phyloP scores from a whole-genome alignment of 2,113 vertebrate species.

The Diglossa brunneiventris region DNA sequence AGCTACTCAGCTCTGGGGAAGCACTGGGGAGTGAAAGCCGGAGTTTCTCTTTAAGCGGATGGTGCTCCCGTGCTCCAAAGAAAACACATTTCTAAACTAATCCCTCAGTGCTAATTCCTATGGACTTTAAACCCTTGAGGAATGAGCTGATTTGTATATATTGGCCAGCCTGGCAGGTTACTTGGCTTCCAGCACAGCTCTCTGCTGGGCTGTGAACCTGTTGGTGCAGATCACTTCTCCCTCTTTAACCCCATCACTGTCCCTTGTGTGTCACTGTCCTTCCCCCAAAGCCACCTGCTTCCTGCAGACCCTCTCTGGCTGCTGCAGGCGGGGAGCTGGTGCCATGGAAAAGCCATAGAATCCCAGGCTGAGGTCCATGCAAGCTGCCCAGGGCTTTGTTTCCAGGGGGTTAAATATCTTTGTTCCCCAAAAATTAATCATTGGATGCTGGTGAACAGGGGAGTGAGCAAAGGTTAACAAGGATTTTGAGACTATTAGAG shows the following conservation, averaged over 20 bases:
- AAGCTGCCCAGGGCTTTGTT: background rate
- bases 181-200: background rate
- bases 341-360: background rate
- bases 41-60: background rate
- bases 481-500: background rate
- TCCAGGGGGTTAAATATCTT: background rate
- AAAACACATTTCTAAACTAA: slow-evolving; percentile 41
- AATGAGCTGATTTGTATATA: slow-evolving; percentile 43
- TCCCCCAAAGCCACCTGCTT: background rate
- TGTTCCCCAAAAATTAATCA: background rate
- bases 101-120: slow-evolving; percentile 39
- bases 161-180: slow-evolving; percentile 11
- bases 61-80: slow-evolving; percentile 1
- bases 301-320: background rate
- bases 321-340: background rate
- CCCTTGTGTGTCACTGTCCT: background rate
- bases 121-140: slow-evolving; percentile 25
- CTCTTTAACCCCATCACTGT: background rate
- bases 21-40: background rate
- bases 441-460: background rate
- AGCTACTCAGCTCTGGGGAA: background rate
- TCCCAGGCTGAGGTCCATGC: rapidly evolving
- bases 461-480: background rate
- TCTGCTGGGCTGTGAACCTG: background rate
- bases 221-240: background rate